A percentile compares a stretch with the other conserved stretches of the same genome.
Conservation (phyloP, 2,888 invertebrate species). For the Caradrina clavipalpis region DNA sequence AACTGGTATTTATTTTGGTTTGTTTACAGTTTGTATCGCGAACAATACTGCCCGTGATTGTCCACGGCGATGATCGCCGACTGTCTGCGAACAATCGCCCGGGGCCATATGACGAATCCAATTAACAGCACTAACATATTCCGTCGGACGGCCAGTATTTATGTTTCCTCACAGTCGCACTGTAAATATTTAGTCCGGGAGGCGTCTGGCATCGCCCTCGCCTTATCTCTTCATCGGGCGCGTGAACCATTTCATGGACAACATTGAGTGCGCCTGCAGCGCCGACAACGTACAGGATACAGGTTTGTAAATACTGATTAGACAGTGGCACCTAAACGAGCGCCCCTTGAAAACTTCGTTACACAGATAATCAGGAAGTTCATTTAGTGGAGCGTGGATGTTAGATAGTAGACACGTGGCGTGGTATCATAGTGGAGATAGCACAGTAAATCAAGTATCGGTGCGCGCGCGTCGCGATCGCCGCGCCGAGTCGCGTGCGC, state of each 20-base stretch:
- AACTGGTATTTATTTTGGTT: conserved; percentile 32
- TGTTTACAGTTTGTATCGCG: conserved; percentile 48
- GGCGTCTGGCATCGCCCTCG: conserved; percentile 86
- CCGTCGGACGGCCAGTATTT: conserved; percentile 86
- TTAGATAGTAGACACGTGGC: conserved; percentile 75
- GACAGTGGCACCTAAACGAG: conserved; percentile 78
- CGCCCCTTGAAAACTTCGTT: conserved; percentile 77
- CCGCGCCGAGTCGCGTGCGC: conserved; percentile 75
- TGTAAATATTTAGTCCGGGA: conserved; percentile 88
- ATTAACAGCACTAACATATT: conserved; percentile 87
- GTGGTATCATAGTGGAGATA: conserved; percentile 72
- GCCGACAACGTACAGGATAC: conserved; percentile 80
- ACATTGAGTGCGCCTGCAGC: conserved; percentile 68
- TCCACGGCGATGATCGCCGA: conserved; percentile 60
- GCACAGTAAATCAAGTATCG: conserved; percentile 74
- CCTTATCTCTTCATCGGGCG: conserved; percentile 84
- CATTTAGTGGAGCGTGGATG: conserved; percentile 75
- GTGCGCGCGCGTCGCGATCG: conserved; percentile 43
- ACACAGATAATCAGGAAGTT: conserved; percentile 76
- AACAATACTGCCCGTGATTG: conserved; percentile 55
- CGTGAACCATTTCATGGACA: conserved; percentile 78
- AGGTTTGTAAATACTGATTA: conserved; percentile 82
- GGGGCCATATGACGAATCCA: conserved; percentile 85
- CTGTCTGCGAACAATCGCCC: conserved; percentile 66
- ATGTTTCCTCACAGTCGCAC: conserved; percentile 86